Conservation (phyloP, 2,797 vertebrate species). For the Paramormyrops hopkinsi region DNA sequence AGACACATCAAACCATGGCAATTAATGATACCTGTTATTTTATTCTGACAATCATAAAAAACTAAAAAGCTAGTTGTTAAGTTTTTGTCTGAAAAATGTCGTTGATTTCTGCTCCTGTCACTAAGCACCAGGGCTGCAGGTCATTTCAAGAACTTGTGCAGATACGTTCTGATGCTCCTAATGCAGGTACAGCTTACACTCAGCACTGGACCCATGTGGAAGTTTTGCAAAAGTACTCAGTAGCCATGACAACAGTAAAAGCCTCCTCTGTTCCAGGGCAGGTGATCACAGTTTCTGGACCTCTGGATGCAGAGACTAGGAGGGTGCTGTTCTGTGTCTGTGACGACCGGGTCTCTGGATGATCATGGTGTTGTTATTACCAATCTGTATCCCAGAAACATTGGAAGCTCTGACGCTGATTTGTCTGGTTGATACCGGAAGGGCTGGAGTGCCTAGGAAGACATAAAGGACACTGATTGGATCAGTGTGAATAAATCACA, state of each 20-base stretch:
- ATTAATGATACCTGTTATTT: not conserved
- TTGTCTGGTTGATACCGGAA: conserved; percentile 7
- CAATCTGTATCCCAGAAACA: conserved; percentile 40
- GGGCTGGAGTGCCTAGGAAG: accelerated
- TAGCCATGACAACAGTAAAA: not conserved
- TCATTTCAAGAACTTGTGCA: not conserved
- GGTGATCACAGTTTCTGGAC: not conserved
- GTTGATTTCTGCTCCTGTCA: not conserved
- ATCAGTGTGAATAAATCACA: not conserved
- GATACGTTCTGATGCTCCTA: not conserved
- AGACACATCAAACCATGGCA: not conserved
- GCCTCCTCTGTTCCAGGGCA: not conserved
- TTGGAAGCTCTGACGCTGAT: conserved; percentile 15
- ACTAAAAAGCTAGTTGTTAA: not conserved
- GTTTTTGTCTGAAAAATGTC: not conserved
- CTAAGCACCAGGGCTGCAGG: not conserved
- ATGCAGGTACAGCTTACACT: not conserved
- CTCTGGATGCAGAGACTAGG: not conserved
- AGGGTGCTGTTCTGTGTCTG: conserved; percentile 52
- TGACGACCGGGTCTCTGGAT: conserved; percentile 17
- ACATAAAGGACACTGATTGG: not conserved
- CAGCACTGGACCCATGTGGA: not conserved
- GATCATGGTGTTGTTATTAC: conserved; percentile 53
- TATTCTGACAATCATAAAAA: not conserved
- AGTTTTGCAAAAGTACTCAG: not conserved